Evolutionary conservation across 2,888 invertebrate genomes (phyloP).

Genomic region (Ochropleura leucogaster): DNA sequence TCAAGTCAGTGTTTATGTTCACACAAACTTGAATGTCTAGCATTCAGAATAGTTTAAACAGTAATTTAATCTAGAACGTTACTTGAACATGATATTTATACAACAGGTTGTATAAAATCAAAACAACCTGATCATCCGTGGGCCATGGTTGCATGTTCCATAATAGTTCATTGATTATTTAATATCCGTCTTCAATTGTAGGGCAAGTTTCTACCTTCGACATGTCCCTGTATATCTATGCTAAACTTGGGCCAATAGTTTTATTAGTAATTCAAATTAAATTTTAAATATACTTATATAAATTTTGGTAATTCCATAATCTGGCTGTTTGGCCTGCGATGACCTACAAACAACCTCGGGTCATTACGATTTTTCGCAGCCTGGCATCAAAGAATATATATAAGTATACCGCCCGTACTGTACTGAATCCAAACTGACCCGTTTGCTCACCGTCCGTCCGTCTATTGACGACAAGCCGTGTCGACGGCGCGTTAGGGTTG

Average conservation of each 20-base stretch:
- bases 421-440: neutral
- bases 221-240: too few relatives aligned
- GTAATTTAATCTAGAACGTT: slow-evolving; percentile 13
- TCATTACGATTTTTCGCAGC: neutral
- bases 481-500: too few relatives aligned
- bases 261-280: neutral
- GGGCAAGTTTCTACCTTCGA: neutral
- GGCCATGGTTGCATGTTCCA: neutral
- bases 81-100: slow-evolving; percentile 27
- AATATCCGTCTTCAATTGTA: neutral
- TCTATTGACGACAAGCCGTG: too few relatives aligned
- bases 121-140: slow-evolving; percentile 14
- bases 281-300: too few relatives aligned
- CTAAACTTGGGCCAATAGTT: neutral
- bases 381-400: neutral
- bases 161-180: slow-evolving; percentile 2
- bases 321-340: neutral
- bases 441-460: too few relatives aligned
- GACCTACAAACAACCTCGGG: neutral
- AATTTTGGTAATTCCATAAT: too few relatives aligned
- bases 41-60: slow-evolving; percentile 9
- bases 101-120: slow-evolving; percentile 14
- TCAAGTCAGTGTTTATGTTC: neutral
- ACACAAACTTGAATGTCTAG: slow-evolving; percentile 8
- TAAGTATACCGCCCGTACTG: neutral